Conservation (phyloP, 2,113 vertebrate species). For the Coracopsis vasa region DNA sequence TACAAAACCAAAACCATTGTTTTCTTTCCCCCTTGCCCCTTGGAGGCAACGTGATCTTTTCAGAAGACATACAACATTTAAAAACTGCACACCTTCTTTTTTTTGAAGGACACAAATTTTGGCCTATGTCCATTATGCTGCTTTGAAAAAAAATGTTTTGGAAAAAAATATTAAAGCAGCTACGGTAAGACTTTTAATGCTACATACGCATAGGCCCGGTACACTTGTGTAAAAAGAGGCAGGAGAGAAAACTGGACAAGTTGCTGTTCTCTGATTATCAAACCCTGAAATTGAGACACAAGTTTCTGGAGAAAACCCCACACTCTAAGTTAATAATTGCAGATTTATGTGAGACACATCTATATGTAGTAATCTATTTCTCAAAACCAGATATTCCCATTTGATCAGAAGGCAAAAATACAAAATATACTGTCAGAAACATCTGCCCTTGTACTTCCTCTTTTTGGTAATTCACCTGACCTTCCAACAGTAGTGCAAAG, state of each 20-base stretch:
- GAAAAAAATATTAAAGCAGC: not conserved
- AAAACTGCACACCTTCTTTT: not conserved
- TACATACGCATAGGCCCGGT: not conserved
- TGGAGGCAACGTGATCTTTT: not conserved
- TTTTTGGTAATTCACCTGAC: not conserved
- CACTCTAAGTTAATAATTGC: not conserved
- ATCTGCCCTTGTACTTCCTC: not conserved
- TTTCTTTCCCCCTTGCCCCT: not conserved
- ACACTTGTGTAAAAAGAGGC: not conserved
- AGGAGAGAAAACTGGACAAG: not conserved
- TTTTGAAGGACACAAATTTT: not conserved
- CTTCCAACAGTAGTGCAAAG: not conserved
- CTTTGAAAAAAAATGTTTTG: not conserved
- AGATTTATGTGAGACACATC: not conserved
- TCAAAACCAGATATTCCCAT: not conserved
- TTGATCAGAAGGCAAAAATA: not conserved
- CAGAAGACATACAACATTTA: not conserved
- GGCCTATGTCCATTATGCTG: not conserved
- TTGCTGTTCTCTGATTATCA: not conserved
- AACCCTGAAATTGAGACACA: not conserved
- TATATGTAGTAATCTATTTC: not conserved
- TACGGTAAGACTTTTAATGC: not conserved
- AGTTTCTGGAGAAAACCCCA: not conserved
- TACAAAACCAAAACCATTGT: not conserved
- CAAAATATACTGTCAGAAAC: not conserved